A percentile compares a stretch with the other conserved stretches of the same genome.
phyloP scores from a whole-genome alignment of 2,797 vertebrate species.

The Megaceryle alcyon region DNA sequence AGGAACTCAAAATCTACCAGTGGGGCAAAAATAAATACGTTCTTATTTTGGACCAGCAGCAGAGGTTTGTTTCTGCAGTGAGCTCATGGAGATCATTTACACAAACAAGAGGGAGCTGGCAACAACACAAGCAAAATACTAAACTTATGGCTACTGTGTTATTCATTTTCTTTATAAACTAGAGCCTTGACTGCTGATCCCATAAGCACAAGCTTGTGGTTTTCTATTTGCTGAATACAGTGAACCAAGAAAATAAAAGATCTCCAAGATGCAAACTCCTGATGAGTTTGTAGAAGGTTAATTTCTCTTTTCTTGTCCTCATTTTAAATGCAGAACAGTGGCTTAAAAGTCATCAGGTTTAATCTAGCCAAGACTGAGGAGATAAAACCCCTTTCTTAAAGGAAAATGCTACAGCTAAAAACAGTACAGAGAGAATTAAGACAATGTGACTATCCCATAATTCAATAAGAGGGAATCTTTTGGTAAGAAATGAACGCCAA shows the following conservation, averaged over 20 bases:
- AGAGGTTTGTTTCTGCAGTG: not conserved
- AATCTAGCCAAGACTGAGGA: not conserved
- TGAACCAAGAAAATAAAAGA: not conserved
- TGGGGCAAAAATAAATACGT: not conserved
- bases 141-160: not conserved
- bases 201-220: not conserved
- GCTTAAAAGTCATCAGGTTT: not conserved
- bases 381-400: not conserved
- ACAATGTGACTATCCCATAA: not conserved
- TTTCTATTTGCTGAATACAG: not conserved
- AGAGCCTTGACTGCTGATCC: not conserved
- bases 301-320: not conserved
- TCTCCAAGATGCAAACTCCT: not conserved
- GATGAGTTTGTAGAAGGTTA: not conserved
- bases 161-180: not conserved
- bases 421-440: not conserved
- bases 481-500: not conserved
- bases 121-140: conserved; percentile 1
- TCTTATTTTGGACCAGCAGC: not conserved
- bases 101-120: not conserved
- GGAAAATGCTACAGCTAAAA: not conserved
- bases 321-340: not conserved
- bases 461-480: not conserved
- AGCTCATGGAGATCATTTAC: not conserved
- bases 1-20: conserved; percentile 1